Conservation (phyloP, 2,797 vertebrate genomes). For the Myotis vivesi region DNA sequence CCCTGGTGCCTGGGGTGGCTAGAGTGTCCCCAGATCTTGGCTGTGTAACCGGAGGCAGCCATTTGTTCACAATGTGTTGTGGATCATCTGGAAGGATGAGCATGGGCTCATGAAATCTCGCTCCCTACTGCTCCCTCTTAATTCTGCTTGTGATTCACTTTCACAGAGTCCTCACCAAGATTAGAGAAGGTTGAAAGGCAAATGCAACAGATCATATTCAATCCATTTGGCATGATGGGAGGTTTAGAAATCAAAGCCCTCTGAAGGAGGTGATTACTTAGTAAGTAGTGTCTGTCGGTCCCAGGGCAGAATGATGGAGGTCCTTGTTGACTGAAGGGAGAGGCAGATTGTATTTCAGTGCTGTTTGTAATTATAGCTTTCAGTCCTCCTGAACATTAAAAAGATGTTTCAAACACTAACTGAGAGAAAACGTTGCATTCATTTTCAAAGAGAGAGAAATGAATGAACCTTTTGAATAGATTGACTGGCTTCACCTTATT, state of each 20-base stretch:
- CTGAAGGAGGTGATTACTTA: background rate
- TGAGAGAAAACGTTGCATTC: background rate
- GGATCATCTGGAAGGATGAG: background rate
- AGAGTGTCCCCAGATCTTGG: background rate
- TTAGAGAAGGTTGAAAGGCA: background rate
- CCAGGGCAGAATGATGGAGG: background rate
- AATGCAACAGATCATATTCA: background rate
- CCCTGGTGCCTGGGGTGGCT: rapidly evolving
- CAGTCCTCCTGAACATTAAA: background rate
- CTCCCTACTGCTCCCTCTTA: background rate
- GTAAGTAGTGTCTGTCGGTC: background rate
- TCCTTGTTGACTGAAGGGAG: background rate
- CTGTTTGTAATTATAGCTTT: background rate
- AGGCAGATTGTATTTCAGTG: background rate
- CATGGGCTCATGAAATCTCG: background rate
- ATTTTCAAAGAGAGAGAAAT: background rate
- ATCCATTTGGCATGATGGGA: background rate
- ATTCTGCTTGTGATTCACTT: background rate
- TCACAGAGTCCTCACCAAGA: background rate
- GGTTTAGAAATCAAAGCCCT: background rate
- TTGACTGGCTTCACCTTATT: background rate
- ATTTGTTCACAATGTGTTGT: background rate
- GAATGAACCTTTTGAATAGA: background rate
- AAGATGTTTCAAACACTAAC: background rate
- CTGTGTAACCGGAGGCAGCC: background rate